Evolutionary conservation across 2,113 vertebrate species (phyloP).

Genomic region (Isichthys henryi): DNA sequence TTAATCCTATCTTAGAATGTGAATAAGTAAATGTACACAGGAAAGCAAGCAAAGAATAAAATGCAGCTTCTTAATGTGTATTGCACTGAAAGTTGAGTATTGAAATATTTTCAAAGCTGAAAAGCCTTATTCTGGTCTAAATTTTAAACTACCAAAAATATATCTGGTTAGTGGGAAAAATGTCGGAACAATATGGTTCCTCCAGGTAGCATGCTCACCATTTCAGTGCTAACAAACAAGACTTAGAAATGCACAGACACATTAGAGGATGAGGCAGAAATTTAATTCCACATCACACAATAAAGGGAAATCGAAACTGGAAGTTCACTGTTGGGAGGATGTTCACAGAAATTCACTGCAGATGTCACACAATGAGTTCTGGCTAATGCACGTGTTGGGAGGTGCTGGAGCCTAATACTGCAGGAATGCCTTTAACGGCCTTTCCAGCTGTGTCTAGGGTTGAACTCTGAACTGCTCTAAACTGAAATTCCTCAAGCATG

Average conservation of each 20-base stretch:
- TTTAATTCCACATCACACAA: background rate
- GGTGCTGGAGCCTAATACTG: background rate
- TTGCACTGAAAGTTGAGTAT: background rate
- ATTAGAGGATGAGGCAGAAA: background rate
- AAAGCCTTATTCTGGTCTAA: too few relatives aligned
- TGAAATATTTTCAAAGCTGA: background rate
- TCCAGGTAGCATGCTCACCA: background rate
- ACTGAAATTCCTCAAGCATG: background rate
- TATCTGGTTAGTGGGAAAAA: background rate
- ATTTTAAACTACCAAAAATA: background rate
- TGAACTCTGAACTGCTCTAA: background rate
- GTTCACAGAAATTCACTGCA: background rate
- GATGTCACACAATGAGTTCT: background rate
- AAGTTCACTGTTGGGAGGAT: background rate
- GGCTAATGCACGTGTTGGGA: conserved; percentile 13
- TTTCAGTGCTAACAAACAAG: background rate
- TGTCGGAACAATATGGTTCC: background rate
- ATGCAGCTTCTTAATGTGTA: background rate
- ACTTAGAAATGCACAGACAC: background rate
- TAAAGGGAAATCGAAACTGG: background rate
- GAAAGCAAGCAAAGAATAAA: background rate
- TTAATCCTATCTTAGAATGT: background rate
- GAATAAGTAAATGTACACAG: background rate
- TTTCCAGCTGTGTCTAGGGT: background rate
- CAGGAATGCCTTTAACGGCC: background rate